Base-by-base conservation (phyloP, 2,797 vertebrate genomes). In the Melanotaenia nigrans region DNA sequence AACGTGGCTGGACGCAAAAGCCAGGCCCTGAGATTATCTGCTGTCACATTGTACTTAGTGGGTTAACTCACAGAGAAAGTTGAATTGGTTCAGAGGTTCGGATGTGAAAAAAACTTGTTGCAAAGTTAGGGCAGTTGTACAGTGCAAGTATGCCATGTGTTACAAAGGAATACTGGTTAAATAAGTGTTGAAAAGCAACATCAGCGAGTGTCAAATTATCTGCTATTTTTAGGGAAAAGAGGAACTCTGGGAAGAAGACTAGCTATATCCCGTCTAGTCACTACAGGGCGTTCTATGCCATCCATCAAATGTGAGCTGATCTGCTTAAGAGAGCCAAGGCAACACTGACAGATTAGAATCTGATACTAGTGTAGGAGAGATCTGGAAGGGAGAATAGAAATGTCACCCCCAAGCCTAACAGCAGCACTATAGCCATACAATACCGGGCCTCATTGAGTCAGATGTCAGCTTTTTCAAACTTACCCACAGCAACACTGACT, bases 391-490 rank as follows among this genome's bases (percentile, higher is more conserved):
- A 87, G 85, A 87, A 88, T 80, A 86, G 85, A 88, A 80, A 87
- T 83, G 83, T 87, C 83, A 87, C 85, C 88, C 90, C 30, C 55
- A 7, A 87, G 85, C 89, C 78, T 55, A 79, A 85, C 87, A 88
- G 73, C 83, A 84, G 83, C 77, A 73, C 65, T 73, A 62, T 70
- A 74, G 88, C 82, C 87, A 92, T 79, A 85, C 77, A 89, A 91
- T 85, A 86, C 85, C 12, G 13, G 77, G 80, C 81, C 86, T 87
- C 82, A 59, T 77, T 86, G 79, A 90, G 77, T 92, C 87, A 92
- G 81, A 91, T 91, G 90, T 92, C 90, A 88, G 78, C 82, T 83
- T 75, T 88, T 84, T 79, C 86, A 87, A 87, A 89, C 76, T 68
- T 58, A 88, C 78, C 86, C 87, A 81, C 75, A 81, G 85, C 80